Evolutionary conservation across 2,888 invertebrate species (phyloP), one percentile per base, ranked within the genome.

Genomic region (Agrochola litura): DNA sequence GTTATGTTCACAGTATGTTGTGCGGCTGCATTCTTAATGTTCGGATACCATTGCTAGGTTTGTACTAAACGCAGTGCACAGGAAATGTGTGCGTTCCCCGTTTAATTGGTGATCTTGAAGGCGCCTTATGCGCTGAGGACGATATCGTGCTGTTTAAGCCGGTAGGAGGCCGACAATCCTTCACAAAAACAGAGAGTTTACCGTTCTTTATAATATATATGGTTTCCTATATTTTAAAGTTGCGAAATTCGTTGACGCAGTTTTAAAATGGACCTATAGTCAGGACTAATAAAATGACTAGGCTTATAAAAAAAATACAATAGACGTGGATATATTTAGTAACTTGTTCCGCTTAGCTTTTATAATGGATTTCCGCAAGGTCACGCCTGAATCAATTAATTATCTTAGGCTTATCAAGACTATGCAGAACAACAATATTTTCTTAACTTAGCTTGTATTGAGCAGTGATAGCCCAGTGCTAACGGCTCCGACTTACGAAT

Each of bases 41-140:
- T 69, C 30, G n/a, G 49, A 30, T 43, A 70, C 69, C 69, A 78
- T 83, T 78, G 67, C 84, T 78, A 78, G 63, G 67, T 71, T 30
- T 41, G 49, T 56, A 19, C 19, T 56, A 56, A 67, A 67, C 16
- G 46, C 61, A 9, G 37, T 46, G 49, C 52, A 22, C 58, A 65
- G 73, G 49, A 73, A 58, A 81, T 25, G 16, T 60, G 14, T 58
- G 37, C 52, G 12, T 70, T 77, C 16, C 12, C 6, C 16, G 22
- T 71, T 61, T 30, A 25, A 60, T 43, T 30, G 30, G 52, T 19
- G 25, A 46, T 77, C 16, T 61, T 61, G 8, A 52, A 19, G 19
- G n/a, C 2, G 54, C 22, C 12, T 14, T n/a, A 9, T 37, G 19
- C n/a, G 19, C 4, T 54, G 10, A 52, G 22, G 37, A 49, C 19